Conservation (phyloP, 2,113 vertebrate species). For the Eira barbara region DNA sequence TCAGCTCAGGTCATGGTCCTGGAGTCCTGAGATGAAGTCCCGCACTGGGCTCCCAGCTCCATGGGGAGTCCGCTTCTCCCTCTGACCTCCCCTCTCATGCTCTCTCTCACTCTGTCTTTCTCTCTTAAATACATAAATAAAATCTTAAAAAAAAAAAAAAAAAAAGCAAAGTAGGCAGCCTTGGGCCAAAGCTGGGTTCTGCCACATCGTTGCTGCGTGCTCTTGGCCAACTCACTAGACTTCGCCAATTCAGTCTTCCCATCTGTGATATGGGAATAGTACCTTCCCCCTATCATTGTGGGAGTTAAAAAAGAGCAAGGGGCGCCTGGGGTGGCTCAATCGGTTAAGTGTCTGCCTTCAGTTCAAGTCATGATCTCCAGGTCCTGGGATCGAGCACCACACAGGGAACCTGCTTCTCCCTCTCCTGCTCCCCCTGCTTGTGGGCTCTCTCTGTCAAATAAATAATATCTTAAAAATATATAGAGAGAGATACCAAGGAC, state of each 20-base stretch:
- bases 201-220: rapidly evolving
- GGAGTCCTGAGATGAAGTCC: too few species aligned
- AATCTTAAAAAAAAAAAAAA: too few species aligned
- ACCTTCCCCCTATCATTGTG: background rate
- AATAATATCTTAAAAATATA: background rate
- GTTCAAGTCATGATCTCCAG: background rate
- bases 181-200: background rate
- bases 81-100: too few species aligned
- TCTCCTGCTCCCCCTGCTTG: background rate
- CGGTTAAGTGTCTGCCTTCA: background rate
- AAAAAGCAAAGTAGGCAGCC: background rate
- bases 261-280: background rate
- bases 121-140: too few species aligned
- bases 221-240: background rate
- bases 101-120: too few species aligned
- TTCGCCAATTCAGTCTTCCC: background rate
- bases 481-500: too few species aligned
- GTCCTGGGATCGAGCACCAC: background rate
- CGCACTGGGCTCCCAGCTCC: too few species aligned
- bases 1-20: too few species aligned
- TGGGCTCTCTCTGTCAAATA: background rate
- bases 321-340: too few species aligned
- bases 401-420: background rate
- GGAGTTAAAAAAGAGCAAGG: background rate
- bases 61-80: too few species aligned